Evolutionary conservation across 2,888 invertebrate species (phyloP).

Genomic region (Hymenopus coronatus): DNA sequence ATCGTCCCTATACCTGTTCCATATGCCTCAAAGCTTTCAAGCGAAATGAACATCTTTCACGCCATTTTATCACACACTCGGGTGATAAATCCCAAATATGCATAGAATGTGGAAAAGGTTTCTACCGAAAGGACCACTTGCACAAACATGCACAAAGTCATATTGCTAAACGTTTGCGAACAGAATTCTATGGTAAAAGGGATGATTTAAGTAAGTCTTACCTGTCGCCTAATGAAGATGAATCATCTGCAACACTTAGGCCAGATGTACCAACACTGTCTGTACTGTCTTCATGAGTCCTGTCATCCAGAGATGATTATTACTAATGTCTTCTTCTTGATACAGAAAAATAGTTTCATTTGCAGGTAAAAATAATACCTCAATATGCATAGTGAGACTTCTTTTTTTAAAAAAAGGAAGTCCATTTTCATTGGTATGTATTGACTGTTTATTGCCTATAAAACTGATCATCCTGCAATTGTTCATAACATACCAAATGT

Average conservation of each 20-base stretch:
- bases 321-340: too few relatives aligned
- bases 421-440: too few relatives aligned
- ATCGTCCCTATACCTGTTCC: constrained; percentile 44
- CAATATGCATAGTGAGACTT: too few relatives aligned
- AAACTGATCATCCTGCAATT: background rate
- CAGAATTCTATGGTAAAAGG: constrained; percentile 24
- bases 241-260: constrained; percentile 28
- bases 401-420: too few relatives aligned
- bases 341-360: too few relatives aligned
- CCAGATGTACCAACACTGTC: constrained; percentile 29
- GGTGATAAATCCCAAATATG: constrained; percentile 53
- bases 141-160: constrained; percentile 49
- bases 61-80: constrained; percentile 53
- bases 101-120: constrained; percentile 51
- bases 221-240: constrained; percentile 6
- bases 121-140: constrained; percentile 53
- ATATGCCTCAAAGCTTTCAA: constrained; percentile 48
- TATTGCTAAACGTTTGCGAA: constrained; percentile 27
- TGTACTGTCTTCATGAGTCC: constrained; percentile 23
- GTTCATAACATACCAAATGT: too few relatives aligned
- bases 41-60: constrained; percentile 53
- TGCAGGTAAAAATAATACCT: too few relatives aligned
- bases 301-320: background rate
- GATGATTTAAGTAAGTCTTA: constrained; percentile 16
- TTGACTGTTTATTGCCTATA: background rate